Conservation (phyloP, 2,113 vertebrate species). For the Petroica traversi region DNA sequence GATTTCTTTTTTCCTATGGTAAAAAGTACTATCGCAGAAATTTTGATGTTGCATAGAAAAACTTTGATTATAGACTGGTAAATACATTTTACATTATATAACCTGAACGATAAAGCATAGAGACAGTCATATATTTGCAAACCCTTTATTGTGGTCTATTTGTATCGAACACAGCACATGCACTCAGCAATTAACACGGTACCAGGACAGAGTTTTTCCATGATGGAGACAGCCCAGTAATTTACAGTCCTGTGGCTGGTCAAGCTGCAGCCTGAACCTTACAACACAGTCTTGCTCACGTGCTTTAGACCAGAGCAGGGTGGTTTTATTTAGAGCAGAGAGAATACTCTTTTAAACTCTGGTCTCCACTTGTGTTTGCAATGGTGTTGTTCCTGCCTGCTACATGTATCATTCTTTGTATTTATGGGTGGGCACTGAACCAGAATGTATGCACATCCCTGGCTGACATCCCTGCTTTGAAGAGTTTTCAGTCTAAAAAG, state of each 20-base stretch:
- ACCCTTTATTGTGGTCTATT: not conserved
- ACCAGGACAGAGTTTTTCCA: not conserved
- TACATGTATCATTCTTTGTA: not conserved
- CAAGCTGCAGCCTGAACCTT: not conserved
- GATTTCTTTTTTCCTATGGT: not conserved
- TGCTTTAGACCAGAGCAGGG: not conserved
- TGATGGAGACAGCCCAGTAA: not conserved
- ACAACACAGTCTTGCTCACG: fast-evolving
- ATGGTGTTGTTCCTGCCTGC: not conserved
- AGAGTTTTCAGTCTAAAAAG: not conserved
- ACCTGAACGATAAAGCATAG: not conserved
- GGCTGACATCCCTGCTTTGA: not conserved
- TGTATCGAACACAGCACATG: not conserved
- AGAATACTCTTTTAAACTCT: not conserved
- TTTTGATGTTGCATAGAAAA: not conserved
- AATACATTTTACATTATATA: not conserved
- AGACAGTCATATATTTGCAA: not conserved
- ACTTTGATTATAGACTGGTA: not conserved
- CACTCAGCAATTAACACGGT: not conserved
- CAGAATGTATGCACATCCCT: not conserved
- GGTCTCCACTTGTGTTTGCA: not conserved
- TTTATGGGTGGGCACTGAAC: not conserved
- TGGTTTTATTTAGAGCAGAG: not conserved
- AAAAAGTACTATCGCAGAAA: not conserved
- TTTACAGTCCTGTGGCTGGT: not conserved